Percentiles rank a stretch among this genome's conserved stretches.
These are phyloP conservation scores for Pycnonotus jocosus DNA, from an alignment of 2,113 vertebrate genomes.

Conservation along the genomic window DNA sequence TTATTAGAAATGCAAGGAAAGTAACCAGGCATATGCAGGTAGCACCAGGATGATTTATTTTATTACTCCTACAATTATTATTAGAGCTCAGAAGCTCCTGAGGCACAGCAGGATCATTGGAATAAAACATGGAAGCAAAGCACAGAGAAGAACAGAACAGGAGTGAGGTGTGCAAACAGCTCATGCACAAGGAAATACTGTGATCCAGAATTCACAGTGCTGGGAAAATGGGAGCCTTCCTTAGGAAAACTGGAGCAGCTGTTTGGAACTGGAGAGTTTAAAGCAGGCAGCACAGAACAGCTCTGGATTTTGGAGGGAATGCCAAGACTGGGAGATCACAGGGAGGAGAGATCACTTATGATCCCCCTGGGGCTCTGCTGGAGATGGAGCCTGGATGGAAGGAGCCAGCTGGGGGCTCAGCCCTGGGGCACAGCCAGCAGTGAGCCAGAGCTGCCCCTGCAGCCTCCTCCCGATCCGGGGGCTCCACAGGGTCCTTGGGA, in stretches of 20 bases:
- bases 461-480: background rate
- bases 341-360: background rate
- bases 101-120: background rate
- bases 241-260: background rate
- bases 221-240: background rate
- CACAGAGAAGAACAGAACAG: background rate
- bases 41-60: background rate
- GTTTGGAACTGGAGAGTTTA: background rate
- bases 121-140: background rate
- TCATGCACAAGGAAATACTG: background rate
- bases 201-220: background rate
- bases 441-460: background rate
- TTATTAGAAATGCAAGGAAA: background rate
- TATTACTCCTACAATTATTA: background rate
- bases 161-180: background rate
- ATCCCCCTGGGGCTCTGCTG: background rate
- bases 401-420: background rate
- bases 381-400: background rate
- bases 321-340: background rate
- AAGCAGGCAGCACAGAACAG: background rate
- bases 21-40: background rate
- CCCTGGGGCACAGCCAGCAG: background rate
- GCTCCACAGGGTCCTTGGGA: too few species aligned
- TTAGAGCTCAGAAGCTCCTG: background rate
- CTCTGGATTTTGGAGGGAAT: background rate